Percentiles rank a stretch among this genome's conserved stretches.
These are phyloP conservation scores for Calonectris borealis DNA, from an alignment of 2,113 vertebrate genomes.

Conservation along the genomic window DNA sequence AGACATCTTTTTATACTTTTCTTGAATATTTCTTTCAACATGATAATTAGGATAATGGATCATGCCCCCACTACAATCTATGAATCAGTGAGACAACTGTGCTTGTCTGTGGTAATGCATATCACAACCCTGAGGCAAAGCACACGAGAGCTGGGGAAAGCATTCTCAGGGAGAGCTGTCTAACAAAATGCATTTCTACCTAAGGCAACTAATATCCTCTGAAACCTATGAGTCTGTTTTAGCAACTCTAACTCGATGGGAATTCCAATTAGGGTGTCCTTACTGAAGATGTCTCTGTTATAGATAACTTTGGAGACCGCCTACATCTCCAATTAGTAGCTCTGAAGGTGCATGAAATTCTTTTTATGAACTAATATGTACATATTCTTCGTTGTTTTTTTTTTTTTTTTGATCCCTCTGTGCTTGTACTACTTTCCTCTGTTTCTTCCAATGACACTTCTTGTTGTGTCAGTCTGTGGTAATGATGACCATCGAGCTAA, in stretches of 20 bases:
- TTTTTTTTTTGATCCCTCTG: neutral
- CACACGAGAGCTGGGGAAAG: neutral
- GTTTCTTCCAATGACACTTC: neutral
- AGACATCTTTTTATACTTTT: neutral
- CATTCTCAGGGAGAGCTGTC: constrained; percentile 21
- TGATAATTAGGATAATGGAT: constrained; percentile 19
- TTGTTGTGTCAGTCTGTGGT: neutral
- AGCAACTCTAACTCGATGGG: neutral
- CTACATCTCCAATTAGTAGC: neutral
- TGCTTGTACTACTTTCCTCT: neutral
- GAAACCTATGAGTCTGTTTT: constrained; percentile 27
- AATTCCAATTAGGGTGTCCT: constrained; percentile 38
- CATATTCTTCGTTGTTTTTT: neutral
- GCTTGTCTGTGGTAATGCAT: constrained; percentile 10
- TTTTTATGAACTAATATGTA: neutral
- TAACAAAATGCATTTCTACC: constrained; percentile 42
- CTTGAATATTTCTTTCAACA: constrained; percentile 20
- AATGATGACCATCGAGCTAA: constrained; percentile 33
- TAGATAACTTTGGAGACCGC: neutral
- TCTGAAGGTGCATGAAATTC: neutral
- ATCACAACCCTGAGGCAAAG: constrained; percentile 27
- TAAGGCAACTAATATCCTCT: constrained; percentile 36
- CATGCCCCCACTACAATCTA: neutral
- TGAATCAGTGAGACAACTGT: constrained; percentile 17
- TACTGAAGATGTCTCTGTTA: neutral